Evolutionary conservation across 2,888 invertebrate genomes (phyloP).

Genomic region (Margaritifera margaritifera): DNA sequence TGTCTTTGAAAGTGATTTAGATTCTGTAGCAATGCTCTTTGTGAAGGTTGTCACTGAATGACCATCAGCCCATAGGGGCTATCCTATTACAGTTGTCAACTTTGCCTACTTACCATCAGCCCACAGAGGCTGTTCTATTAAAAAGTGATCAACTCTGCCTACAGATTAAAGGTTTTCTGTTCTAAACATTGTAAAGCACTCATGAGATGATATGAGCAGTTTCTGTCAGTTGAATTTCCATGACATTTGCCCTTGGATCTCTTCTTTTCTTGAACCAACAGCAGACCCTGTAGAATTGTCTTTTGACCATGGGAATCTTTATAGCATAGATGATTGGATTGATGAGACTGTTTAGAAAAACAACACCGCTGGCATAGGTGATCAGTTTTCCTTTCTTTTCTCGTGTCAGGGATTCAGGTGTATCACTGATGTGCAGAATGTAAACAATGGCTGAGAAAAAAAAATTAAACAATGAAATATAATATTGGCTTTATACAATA

Average conservation of each 20-base stretch:
- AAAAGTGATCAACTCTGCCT: too few relatives aligned
- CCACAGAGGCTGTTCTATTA: too few relatives aligned
- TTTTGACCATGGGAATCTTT: conserved; percentile 44
- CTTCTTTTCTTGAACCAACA: conserved; percentile 16
- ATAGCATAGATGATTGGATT: conserved; percentile 56
- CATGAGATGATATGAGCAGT: too few relatives aligned
- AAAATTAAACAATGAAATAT: conserved; percentile 3
- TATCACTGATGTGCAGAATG: conserved; percentile 30
- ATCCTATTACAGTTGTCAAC: too few relatives aligned
- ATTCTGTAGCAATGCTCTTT: too few relatives aligned
- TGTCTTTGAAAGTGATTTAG: too few relatives aligned
- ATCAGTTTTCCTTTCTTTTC: conserved; percentile 38
- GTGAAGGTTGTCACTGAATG: too few relatives aligned
- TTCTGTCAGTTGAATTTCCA: too few relatives aligned
- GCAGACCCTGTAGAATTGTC: conserved; percentile 34
- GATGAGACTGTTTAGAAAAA: conserved; percentile 47
- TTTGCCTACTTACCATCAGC: too few relatives aligned
- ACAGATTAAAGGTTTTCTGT: too few relatives aligned
- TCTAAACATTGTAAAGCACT: too few relatives aligned
- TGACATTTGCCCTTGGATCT: background rate
- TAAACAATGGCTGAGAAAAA: conserved; percentile 40
- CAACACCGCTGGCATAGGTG: conserved; percentile 25
- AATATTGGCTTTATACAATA: background rate
- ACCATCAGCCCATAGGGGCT: too few relatives aligned
- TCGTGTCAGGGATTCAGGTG: conserved; percentile 21